Base-by-base conservation (phyloP, 2,888 invertebrate genomes). In the Eubasilissa splendida region DNA sequence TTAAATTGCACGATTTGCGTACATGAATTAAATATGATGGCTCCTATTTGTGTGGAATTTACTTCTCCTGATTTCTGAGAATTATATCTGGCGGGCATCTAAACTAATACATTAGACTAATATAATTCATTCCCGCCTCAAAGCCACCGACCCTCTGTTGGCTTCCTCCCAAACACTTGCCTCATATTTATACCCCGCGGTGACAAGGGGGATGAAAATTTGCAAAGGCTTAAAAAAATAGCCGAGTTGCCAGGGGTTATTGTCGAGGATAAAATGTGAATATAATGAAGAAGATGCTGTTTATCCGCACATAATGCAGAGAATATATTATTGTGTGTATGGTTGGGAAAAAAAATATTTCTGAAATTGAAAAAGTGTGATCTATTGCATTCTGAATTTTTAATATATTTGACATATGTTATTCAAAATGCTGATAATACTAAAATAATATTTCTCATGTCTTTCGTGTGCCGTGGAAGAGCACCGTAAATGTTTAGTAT, bases 101-200 rank as follows among this genome's bases (percentile, higher is more conserved):
- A 42, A 80, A 74, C 82, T 75, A 82, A 82, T 82, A 82, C 82
- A 82, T 82, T 82, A 82, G 80, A 53, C 68, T 52, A 56, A 74
- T 66, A 82, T 80, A 80, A 80, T 80, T 80, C 82, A 77, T 81
- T 60, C 52, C 42, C 33, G 58, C 59, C 68, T 60, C 56, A 33
- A 42, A 42, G 42, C 42, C 22, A 22, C 60, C 59, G 58, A 60
- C 60, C 22, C 60, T 50, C 75, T 22, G 52, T 71, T 78, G 70
- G 78, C 71, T 71, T 56, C 59, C n/a, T 53, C 22, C 71, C 78
- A 71, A 70, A 14, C 60, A 66, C 76, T 63, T 68, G 71, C 60
- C 42, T 58, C 70, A 50, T 70, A 58, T 65, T 60, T 78, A 78
- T 63, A 60, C 52, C 31, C 78, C 60, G 54, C 42, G 59, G 71